These are phyloP conservation scores for Nasonia oneida DNA, from an alignment of 2,888 invertebrate genomes.

Conservation along the genomic window DNA sequence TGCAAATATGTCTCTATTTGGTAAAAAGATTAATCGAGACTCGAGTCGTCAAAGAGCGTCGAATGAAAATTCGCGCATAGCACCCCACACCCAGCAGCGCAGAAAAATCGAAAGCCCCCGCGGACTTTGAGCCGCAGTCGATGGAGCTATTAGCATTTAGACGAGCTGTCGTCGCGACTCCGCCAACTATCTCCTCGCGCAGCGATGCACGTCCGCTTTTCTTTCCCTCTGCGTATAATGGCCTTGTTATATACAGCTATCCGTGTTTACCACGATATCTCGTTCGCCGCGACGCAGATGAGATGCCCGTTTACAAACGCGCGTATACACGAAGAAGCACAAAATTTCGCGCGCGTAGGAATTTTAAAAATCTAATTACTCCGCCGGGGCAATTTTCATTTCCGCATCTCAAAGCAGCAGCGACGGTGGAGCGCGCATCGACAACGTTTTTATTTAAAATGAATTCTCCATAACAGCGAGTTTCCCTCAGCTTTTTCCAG, in stretches of 20 bases:
- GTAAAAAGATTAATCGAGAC: background rate
- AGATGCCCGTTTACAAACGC: too few relatives aligned
- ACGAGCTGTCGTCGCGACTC: conserved; percentile 76
- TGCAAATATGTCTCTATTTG: conserved; percentile 49
- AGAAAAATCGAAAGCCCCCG: conserved; percentile 73
- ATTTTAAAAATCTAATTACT: too few relatives aligned
- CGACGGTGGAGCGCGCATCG: too few relatives aligned
- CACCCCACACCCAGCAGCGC: background rate
- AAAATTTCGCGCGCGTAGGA: too few relatives aligned
- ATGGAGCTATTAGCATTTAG: conserved; percentile 79
- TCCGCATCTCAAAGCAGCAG: background rate
- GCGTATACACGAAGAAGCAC: background rate
- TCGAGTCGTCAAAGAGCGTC: too few relatives aligned
- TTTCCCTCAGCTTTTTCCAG: conserved; percentile 22
- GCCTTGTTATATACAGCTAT: background rate
- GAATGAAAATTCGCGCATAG: too few relatives aligned
- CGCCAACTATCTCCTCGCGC: conserved; percentile 49
- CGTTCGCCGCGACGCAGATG: background rate
- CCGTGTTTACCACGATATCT: background rate
- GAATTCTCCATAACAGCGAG: conserved; percentile 26
- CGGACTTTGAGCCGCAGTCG: conserved; percentile 75
- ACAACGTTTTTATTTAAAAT: conserved; percentile 46
- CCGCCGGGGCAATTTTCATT: background rate
- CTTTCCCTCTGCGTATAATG: conserved; percentile 25
- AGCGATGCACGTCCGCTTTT: conserved; percentile 18